Percentiles rank a stretch among this genome's conserved stretches.
phyloP scores from a whole-genome alignment of 1,140 invertebrate genomes.

The Eubasilissa regina region DNA sequence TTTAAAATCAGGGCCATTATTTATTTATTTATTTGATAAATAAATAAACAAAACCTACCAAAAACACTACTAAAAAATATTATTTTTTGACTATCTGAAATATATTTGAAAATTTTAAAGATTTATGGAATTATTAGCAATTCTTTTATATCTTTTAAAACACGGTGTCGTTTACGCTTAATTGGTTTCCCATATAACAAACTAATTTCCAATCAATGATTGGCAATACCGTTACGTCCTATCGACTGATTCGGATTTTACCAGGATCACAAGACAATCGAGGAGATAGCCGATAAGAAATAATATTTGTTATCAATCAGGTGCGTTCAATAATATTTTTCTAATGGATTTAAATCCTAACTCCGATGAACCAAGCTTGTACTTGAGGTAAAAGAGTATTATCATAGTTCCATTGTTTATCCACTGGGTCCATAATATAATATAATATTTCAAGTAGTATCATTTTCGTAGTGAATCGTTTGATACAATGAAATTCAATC shows the following conservation, averaged over 20 bases:
- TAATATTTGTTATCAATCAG: conserved; percentile 59
- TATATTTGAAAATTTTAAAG: too few species aligned
- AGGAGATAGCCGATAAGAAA: conserved; percentile 57
- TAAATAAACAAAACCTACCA: neutral
- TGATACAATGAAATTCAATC: conserved; percentile 36
- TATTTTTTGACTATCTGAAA: too few species aligned
- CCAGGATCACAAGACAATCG: conserved; percentile 50
- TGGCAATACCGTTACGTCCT: conserved; percentile 59
- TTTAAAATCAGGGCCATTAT: conserved; percentile 48
- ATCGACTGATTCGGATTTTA: conserved; percentile 61
- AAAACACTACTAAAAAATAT: too few species aligned
- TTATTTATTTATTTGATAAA: neutral
- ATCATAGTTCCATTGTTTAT: neutral
- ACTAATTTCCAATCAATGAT: conserved; percentile 55
- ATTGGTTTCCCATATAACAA: conserved; percentile 40
- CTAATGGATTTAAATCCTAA: too few species aligned
- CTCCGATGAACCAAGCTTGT: too few species aligned
- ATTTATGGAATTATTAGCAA: too few species aligned
- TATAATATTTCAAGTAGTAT: neutral
- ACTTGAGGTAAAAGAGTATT: too few species aligned
- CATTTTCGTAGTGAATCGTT: neutral
- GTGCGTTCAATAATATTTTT: neutral
- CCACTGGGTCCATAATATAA: neutral
- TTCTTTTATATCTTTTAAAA: neutral
- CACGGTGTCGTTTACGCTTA: neutral